phyloP scores from a whole-genome alignment of 1,140 invertebrate genomes.

The Stegodyphus dumicola region DNA sequence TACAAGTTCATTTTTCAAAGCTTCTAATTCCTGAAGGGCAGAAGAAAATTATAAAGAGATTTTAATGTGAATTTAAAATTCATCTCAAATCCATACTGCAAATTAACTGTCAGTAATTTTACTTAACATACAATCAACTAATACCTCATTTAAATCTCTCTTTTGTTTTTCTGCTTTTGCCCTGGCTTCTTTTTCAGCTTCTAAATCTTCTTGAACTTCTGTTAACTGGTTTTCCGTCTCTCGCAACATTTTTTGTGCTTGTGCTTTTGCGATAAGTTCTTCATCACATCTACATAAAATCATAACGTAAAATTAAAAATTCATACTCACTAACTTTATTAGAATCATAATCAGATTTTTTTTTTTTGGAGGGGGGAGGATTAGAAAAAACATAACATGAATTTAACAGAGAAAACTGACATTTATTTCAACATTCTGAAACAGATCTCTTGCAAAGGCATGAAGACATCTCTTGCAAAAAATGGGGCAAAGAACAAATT shows the following conservation, averaged over 20 bases:
- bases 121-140: not conserved
- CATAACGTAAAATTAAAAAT: no score
- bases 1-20: slow-evolving; percentile 93
- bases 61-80: not conserved
- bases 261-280: slow-evolving; percentile 85
- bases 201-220: slow-evolving; percentile 91
- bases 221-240: slow-evolving; percentile 85
- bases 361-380: no score
- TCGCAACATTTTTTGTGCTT: slow-evolving; percentile 86
- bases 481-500: no score
- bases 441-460: no score
- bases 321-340: no score
- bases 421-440: no score
- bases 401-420: no score
- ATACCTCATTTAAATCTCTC: slow-evolving; percentile 86
- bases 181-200: slow-evolving; percentile 90
- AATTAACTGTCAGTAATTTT: not conserved
- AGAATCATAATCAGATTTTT: no score
- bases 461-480: no score
- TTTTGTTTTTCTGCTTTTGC: slow-evolving; percentile 95
- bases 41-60: not conserved
- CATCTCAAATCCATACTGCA: not conserved
- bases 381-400: no score
- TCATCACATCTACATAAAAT: slow-evolving; percentile 80
- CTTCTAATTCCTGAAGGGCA: slow-evolving; percentile 82